Conservation (phyloP, 2,113 vertebrate genomes). For the Petrocephalus zakoni region DNA sequence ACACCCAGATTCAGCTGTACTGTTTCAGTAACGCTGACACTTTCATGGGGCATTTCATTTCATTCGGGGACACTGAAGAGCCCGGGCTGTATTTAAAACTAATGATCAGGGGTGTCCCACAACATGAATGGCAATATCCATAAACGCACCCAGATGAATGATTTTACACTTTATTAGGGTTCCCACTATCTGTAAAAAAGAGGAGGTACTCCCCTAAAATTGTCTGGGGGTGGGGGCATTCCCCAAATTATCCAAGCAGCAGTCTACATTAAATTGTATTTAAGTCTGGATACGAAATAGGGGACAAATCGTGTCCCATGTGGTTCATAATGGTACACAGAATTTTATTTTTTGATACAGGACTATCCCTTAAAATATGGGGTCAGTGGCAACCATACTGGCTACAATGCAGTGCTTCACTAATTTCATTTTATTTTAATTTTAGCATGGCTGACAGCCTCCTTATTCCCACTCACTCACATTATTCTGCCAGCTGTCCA, state of each 20-base stretch:
- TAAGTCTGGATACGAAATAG: neutral
- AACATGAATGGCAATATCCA: neutral
- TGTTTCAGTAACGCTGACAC: neutral
- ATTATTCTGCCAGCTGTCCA: neutral
- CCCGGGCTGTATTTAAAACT: neutral
- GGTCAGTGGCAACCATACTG: neutral
- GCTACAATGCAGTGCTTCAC: neutral
- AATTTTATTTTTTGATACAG: neutral
- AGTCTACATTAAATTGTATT: neutral
- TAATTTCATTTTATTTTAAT: neutral
- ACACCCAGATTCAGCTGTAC: neutral
- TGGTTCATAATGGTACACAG: neutral
- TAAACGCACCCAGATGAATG: neutral
- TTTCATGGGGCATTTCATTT: neutral
- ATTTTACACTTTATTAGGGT: neutral
- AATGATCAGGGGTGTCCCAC: neutral
- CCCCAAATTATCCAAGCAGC: neutral
- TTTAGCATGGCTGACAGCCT: neutral
- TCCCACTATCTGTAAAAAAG: neutral
- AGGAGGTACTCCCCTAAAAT: neutral
- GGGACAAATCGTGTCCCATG: neutral
- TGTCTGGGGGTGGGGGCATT: neutral
- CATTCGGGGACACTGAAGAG: neutral
- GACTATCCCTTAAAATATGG: neutral
- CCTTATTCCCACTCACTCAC: neutral